phyloP scores from a whole-genome alignment of 2,888 invertebrate genomes.

The Drosophila greeni region DNA sequence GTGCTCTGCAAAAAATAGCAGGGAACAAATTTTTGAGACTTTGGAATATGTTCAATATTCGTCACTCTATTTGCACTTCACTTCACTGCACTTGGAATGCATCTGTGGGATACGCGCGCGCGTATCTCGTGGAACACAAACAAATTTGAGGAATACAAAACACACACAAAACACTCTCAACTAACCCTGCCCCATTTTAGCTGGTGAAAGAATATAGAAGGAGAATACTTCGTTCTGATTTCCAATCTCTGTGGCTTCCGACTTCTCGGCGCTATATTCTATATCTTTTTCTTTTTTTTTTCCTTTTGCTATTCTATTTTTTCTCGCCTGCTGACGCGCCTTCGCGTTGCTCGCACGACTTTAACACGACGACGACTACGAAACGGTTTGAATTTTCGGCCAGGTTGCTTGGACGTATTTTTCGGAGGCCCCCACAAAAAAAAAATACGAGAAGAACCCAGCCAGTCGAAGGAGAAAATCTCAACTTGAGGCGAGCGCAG shows the following conservation, averaged over 20 bases:
- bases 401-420: slow-evolving; percentile 60
- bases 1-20: slow-evolving; percentile 55
- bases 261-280: slow-evolving; percentile 38
- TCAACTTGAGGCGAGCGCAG: slow-evolving; percentile 63
- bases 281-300: no score
- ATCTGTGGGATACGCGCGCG: slow-evolving; percentile 1
- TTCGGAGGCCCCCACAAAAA: slow-evolving; percentile 21
- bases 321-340: slow-evolving; percentile 60
- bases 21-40: slow-evolving; percentile 4
- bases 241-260: slow-evolving; percentile 25
- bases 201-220: slow-evolving; percentile 59
- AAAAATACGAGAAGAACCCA: slow-evolving; percentile 30
- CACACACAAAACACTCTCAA: slow-evolving; percentile 59
- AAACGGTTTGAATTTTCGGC: slow-evolving; percentile 52
- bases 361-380: slow-evolving; percentile 73
- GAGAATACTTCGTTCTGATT: slow-evolving; percentile 31
- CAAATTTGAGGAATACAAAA: slow-evolving; percentile 12
- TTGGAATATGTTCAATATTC: not conserved
- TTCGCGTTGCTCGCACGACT: slow-evolving; percentile 76
- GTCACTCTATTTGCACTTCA: slow-evolving; percentile 21
- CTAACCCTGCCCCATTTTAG: slow-evolving; percentile 79
- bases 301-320: slow-evolving; percentile 44
- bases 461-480: slow-evolving; percentile 44
- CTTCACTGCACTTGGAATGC: slow-evolving; percentile 4
- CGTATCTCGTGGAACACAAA: slow-evolving; percentile 21